phyloP scores from a whole-genome alignment of 2,113 vertebrate genomes.

The Tiliqua scincoides region DNA sequence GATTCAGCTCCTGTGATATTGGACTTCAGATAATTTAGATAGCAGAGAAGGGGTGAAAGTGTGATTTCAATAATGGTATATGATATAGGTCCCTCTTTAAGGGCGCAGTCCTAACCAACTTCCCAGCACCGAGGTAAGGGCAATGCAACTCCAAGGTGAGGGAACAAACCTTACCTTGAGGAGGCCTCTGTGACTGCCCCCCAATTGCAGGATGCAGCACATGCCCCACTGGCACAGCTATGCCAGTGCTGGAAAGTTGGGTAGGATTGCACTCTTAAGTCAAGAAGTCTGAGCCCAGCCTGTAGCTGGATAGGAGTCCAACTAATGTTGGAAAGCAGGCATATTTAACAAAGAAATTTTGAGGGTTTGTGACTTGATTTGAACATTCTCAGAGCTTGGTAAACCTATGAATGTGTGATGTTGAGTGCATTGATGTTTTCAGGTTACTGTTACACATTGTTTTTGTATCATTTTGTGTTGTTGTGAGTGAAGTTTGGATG shows the following conservation, averaged over 20 bases:
- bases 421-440: neutral
- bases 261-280: neutral
- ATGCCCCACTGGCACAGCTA: too few species aligned
- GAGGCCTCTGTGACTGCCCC: too few species aligned
- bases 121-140: too few species aligned
- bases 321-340: neutral
- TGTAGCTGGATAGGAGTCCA: neutral
- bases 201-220: too few species aligned
- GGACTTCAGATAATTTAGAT: neutral
- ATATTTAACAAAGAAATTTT: neutral
- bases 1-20: neutral
- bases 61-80: neutral
- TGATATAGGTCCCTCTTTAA: too few species aligned
- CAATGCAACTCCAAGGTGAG: too few species aligned
- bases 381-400: neutral
- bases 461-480: neutral
- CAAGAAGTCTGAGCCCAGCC: neutral
- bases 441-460: neutral
- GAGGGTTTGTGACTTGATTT: neutral
- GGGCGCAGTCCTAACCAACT: too few species aligned
- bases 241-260: too few species aligned
- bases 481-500: neutral
- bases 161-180: too few species aligned
- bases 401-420: neutral
- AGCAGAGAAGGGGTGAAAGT: neutral